Evolutionary conservation across 2,888 invertebrate species (phyloP).

Genomic region (Neoascia interrupta): DNA sequence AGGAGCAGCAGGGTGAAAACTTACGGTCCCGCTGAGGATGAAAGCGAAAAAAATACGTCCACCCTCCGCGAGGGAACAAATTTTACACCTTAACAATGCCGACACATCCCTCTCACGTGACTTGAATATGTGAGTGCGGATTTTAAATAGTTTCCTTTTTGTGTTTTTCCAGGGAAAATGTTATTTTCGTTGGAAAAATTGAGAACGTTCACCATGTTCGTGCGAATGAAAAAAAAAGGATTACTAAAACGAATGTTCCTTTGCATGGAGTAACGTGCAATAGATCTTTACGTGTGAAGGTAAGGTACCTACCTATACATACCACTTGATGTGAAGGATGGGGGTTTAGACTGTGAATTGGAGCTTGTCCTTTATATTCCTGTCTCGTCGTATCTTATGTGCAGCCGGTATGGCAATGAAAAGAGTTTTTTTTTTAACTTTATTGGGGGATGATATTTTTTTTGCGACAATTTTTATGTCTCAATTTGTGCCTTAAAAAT

Average conservation of each 20-base stretch:
- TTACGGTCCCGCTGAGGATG: too few relatives aligned
- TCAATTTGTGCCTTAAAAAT: slow-evolving; percentile 28
- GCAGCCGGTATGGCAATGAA: background rate
- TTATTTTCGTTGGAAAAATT: background rate
- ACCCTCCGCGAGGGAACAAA: background rate
- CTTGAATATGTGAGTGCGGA: slow-evolving; percentile 10
- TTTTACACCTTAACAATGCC: slow-evolving; percentile 42
- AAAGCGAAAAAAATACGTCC: too few relatives aligned
- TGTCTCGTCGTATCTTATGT: background rate
- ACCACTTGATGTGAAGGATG: background rate
- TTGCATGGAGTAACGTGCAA: slow-evolving; percentile 7
- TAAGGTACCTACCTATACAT: background rate
- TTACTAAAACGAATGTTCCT: slow-evolving; percentile 5
- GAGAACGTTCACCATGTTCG: background rate
- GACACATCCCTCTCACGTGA: slow-evolving; percentile 37
- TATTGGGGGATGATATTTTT: slow-evolving; percentile 11
- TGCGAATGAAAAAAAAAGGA: slow-evolving; percentile 20
- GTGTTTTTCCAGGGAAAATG: background rate
- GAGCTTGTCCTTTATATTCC: background rate
- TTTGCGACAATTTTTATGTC: background rate
- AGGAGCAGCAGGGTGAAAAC: too few relatives aligned
- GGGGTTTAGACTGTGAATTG: background rate
- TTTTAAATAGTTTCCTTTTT: slow-evolving; percentile 1
- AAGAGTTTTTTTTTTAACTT: background rate
- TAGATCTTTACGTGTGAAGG: too few relatives aligned